Base-by-base conservation (phyloP, 2,113 vertebrate genomes). In the Pachyramphus minor region DNA sequence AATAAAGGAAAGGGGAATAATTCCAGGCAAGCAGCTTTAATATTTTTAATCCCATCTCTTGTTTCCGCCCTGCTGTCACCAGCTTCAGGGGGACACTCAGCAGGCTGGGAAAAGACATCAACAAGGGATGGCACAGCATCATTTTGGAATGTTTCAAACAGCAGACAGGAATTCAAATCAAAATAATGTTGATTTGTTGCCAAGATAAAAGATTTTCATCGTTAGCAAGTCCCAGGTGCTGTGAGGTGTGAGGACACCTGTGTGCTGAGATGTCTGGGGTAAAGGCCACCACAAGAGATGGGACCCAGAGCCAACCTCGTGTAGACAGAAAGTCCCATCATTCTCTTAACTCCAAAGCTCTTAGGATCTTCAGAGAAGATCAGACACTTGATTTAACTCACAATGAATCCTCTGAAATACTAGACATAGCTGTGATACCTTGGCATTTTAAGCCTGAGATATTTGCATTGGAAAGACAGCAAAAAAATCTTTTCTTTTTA, bases 181-280 rank as follows among this genome's bases (percentile, higher is more conserved):
- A 74, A 83, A 50, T 4, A 53, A 84, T 2, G 6, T 21, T 33
- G 42, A 35, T 37, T 30, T 72, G 35, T 33, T 4, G 59, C 21
- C 80, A 52, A 55, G 56, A 37, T 5, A 60, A 33, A 24, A n/a
- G 19, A 16, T 11, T 24, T 31, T 33, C 27, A 10, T 27, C 25
- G 19, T 35, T 9, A 69, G 41, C 41, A 62, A 76, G 63, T 4
- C 42, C 25, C 41, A 47, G 55, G 20, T 12, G 50, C 78, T 58
- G 73, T 5, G 4, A n/a, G 27, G n/a, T 3, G 30, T 2, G 22
- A 6, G 62, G 58, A 25, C 27, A 7, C 0, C 5, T 2, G 11
- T 15, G 66, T 19, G 31, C 58, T 17, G 14, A 39, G 11, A 30
- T 7, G 5, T 7, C 2, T 3, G 5, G 45, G 42, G 42, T 22